Evolutionary conservation across 2,797 vertebrate species (phyloP), one percentile per base, ranked within the genome.

Genomic region (Erpetoichthys calabaricus): DNA sequence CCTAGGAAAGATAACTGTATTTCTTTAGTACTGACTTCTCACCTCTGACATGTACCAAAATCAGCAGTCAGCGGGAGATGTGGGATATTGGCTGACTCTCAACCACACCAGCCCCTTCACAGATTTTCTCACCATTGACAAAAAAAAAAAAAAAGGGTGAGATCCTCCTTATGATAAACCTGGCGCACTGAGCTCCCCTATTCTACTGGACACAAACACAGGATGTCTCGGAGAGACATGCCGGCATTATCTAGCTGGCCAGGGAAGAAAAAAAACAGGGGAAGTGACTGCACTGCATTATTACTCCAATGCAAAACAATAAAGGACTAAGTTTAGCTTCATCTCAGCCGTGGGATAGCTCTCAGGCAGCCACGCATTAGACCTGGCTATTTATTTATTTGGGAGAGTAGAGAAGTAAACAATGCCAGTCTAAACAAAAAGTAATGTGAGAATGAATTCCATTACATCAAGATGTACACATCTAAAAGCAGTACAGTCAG

Each of bases 151-250:
- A n/a, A 25, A 69, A 75, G 85, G 80, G 78, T 70, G 71, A 75
- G 85, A 84, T 89, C 83, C 80, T 73, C 77, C 73, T 67, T 72
- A 69, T 79, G 85, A 86, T 86, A 83, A 84, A 81, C 78, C 75
- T 45, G 64, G 82, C 79, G 75, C 53, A 78, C 80, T 71, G 77
- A 86, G 84, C 88, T 81, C 76, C 75, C 69, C 86, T 78, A 91
- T 92, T 92, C 88, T 92, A 80, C 78, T 79, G 76, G 79, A 89
- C 83, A 97, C 94, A 97, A 98, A 98, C 79, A 89, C 91, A 95
- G 95, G 95, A 98, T 92, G 88, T 86, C 85, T 83, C 91, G 90
- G 93, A 91, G 86, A 75, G 84, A 89, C 87, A 84, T 68, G 76
- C 74, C 79, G 76, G 87, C 87, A 89, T 89, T 90, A 88, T 90